These are phyloP conservation scores for Podarcis siculus DNA, from an alignment of 2,797 vertebrate species.

Conservation along the genomic window DNA sequence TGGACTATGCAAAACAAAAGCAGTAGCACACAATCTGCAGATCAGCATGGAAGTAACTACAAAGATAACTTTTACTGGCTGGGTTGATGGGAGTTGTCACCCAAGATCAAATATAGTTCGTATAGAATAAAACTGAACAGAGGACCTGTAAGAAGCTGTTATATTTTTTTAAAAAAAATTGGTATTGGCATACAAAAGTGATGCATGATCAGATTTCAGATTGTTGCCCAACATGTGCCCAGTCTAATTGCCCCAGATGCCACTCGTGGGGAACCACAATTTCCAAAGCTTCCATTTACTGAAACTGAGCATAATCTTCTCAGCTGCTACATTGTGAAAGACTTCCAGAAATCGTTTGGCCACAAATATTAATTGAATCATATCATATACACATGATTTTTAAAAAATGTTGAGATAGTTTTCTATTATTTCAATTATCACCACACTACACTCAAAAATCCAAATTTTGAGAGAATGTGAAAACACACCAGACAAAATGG, in stretches of 20 bases:
- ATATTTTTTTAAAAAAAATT: slow-evolving; percentile 59
- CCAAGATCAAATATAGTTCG: not conserved
- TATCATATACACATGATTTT: not conserved
- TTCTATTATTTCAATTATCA: slow-evolving; percentile 52
- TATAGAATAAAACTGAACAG: not conserved
- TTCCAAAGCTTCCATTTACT: slow-evolving; percentile 64
- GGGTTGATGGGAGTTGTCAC: not conserved
- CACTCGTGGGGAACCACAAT: slow-evolving; percentile 57
- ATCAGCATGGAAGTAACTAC: not conserved
- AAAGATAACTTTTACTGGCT: not conserved
- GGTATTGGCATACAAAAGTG: slow-evolving; percentile 50
- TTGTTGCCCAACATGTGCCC: slow-evolving; percentile 65
- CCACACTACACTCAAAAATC: slow-evolving; percentile 29
- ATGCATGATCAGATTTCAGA: slow-evolving; percentile 46
- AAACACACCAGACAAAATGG: not conserved
- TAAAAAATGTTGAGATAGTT: not conserved
- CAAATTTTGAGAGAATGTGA: slow-evolving; percentile 16
- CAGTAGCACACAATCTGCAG: not conserved
- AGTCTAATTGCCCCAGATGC: slow-evolving; percentile 64
- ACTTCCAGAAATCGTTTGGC: slow-evolving; percentile 55
- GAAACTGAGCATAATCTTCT: slow-evolving; percentile 45
- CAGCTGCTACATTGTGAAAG: slow-evolving; percentile 63
- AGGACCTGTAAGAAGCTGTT: slow-evolving; percentile 46
- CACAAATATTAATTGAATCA: slow-evolving; percentile 57
- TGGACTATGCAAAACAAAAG: not conserved